A percentile compares a stretch with the other conserved stretches of the same genome.
Conservation (phyloP, 2,888 invertebrate species). For the Ormyrus nitidulus region DNA sequence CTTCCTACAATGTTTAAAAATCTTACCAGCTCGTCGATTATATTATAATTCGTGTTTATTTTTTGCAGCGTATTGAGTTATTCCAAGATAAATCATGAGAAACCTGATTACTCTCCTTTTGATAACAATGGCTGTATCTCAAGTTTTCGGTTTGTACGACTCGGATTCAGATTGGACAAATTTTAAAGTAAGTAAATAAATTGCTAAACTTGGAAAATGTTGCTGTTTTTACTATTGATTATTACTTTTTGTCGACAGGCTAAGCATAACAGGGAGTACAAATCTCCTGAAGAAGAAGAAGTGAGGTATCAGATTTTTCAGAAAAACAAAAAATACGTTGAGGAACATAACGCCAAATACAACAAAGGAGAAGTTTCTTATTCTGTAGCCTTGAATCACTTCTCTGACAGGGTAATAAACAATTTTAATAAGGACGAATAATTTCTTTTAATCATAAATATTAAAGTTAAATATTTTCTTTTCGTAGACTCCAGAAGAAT, state of each 20-base stretch:
- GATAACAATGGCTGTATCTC: background rate
- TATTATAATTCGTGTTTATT: too few relatives aligned
- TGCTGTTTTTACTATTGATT: background rate
- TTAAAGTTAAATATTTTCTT: too few relatives aligned
- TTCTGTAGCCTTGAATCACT: background rate
- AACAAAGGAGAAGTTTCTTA: conserved; percentile 4
- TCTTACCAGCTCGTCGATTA: too few relatives aligned
- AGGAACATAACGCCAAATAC: conserved; percentile 12
- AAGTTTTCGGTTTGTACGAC: background rate
- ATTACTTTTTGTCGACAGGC: background rate
- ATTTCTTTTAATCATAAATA: too few relatives aligned
- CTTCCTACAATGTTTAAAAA: too few relatives aligned
- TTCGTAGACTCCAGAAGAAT: too few relatives aligned
- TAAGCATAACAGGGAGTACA: background rate
- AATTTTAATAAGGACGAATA: too few relatives aligned
- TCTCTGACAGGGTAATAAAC: conserved; percentile 3
- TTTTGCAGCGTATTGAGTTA: too few relatives aligned
- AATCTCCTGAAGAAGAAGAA: background rate
- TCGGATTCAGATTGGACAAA: background rate
- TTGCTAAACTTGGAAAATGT: background rate
- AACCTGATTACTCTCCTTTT: background rate
- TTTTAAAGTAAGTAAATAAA: background rate
- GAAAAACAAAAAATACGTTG: background rate
- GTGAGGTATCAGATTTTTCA: background rate
- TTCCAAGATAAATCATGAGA: conserved; percentile 3